Evolutionary conservation across 2,113 vertebrate genomes (phyloP).

Genomic region (Mungos mungo): DNA sequence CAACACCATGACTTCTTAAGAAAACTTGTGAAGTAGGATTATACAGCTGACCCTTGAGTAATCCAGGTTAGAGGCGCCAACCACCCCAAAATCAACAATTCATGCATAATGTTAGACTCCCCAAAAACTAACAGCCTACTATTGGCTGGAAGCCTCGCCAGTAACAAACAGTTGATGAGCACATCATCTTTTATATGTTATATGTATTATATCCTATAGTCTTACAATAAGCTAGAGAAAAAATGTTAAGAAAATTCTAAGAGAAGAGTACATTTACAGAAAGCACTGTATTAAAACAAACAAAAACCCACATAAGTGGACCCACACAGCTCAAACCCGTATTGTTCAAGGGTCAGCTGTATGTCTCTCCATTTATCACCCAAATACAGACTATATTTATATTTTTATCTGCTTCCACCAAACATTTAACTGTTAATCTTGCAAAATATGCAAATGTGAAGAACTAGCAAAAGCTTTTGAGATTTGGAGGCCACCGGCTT

Average conservation of each 20-base stretch:
- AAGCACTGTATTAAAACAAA: not conserved
- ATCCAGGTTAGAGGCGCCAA: not conserved
- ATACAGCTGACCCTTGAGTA: not conserved
- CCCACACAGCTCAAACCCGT: not conserved
- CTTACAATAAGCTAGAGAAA: not conserved
- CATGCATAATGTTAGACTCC: not conserved
- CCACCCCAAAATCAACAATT: not conserved
- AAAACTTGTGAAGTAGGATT: not conserved
- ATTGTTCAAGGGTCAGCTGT: not conserved
- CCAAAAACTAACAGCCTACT: not conserved
- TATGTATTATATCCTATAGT: not conserved
- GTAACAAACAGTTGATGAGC: not conserved
- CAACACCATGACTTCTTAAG: conserved; percentile 28
- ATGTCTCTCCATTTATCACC: not conserved
- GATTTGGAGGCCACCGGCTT: not conserved
- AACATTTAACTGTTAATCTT: not conserved
- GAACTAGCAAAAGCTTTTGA: not conserved
- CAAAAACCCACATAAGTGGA: not conserved
- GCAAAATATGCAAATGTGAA: not conserved
- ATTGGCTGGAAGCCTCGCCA: not conserved
- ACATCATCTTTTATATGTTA: not conserved
- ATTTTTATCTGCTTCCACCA: not conserved
- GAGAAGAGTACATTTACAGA: not conserved
- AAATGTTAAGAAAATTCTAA: not conserved
- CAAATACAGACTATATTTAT: not conserved